Evolutionary conservation across 1,140 invertebrate species (phyloP), one percentile per base, ranked within the genome.

Genomic region (Spodoptera frugiperda): DNA sequence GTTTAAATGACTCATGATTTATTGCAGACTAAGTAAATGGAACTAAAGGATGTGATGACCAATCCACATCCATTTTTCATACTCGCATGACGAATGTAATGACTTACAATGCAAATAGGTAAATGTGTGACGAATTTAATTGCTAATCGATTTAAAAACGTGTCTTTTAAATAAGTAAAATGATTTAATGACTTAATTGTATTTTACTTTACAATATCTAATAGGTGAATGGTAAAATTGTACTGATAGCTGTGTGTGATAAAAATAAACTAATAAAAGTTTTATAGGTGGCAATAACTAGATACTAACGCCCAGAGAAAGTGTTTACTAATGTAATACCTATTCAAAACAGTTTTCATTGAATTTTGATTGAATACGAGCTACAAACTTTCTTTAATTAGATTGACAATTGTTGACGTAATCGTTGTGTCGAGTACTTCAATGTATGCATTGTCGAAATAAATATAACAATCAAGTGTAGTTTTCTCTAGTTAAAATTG

Each of bases 341-440:
- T 68, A 68, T 68, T 68, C 21, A 33, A 53, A 1, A 11, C n/a
- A 68, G 6, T 68, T 68, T 68, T 51, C 46, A 33, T 68, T 53
- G 53, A 53, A 53, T 53, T 68, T 51, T 15, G 14, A 53, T 51
- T 15, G 14, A 25, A 68, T 53, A 12, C 25, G 6, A 39, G 6
- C 33, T 39, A 39, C 33, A 39, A 10, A 39, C 33, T 39, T 39
- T 39, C 33, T 39, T 39, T 39, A 39, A 39, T 39, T 39, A 39
- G 33, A 39, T 39, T 39, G 33, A 39, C 33, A 39, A 39, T 39
- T 39, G 33, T 8, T 39, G 33, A 39, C 6, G 4, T 39, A 10
- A 39, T 39, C 25, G 2, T 30, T 39, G 1, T 39, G 6, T 39
- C 33, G 8, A 39, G 33, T 6, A 39, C 33, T 4, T 39, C 33